Evolutionary conservation across 37 sponge, comb jelly and placozoan species (phyloP).

Genomic region (Lycopodina hypogea): DNA sequence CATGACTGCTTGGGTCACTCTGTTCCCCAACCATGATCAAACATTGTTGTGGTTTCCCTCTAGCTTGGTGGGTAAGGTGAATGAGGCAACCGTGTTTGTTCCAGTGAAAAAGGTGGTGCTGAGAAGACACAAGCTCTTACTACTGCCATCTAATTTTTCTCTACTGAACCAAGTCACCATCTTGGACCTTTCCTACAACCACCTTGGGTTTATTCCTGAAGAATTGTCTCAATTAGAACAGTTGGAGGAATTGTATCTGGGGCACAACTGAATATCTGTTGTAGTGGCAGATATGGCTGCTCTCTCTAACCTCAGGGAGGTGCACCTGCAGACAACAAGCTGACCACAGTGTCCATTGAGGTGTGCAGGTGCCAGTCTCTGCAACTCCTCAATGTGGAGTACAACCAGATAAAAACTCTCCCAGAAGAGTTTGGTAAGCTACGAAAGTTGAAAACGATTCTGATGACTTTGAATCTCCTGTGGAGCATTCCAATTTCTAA

Average conservation of each 20-base stretch:
- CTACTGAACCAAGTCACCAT: not conserved
- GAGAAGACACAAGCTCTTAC: slow-evolving; percentile 12
- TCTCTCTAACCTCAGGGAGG: slow-evolving; percentile 2
- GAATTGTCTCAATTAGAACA: slow-evolving; percentile 25
- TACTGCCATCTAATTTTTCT: slow-evolving; percentile 31
- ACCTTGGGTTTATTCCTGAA: slow-evolving; percentile 19
- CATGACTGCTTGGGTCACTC: slow-evolving; percentile 36
- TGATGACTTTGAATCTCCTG: slow-evolving; percentile 20
- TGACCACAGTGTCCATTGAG: slow-evolving; percentile 10
- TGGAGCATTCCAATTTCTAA: slow-evolving; percentile 11
- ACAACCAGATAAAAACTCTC: slow-evolving; percentile 28
- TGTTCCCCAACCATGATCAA: slow-evolving; percentile 24
- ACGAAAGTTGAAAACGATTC: slow-evolving; percentile 18
- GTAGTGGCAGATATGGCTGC: slow-evolving; percentile 9
- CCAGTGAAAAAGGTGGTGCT: slow-evolving; percentile 38
- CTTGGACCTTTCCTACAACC: slow-evolving; percentile 49
- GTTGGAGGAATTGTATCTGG: slow-evolving; percentile 22
- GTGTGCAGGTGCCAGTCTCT: slow-evolving; percentile 20
- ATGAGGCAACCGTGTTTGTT: slow-evolving; percentile 7
- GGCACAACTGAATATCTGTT: slow-evolving; percentile 22
- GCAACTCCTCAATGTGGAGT: slow-evolving; percentile 26
- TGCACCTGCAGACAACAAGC: slow-evolving; percentile 40
- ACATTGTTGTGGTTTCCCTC: slow-evolving; percentile 32
- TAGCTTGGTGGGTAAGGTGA: slow-evolving; percentile 34
- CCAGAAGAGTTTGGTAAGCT: slow-evolving; percentile 42